Percentiles rank a stretch among this genome's conserved stretches.
Evolutionary conservation across 2,113 vertebrate genomes (phyloP).

Genomic region (Oncorhynchus tshawytscha): DNA sequence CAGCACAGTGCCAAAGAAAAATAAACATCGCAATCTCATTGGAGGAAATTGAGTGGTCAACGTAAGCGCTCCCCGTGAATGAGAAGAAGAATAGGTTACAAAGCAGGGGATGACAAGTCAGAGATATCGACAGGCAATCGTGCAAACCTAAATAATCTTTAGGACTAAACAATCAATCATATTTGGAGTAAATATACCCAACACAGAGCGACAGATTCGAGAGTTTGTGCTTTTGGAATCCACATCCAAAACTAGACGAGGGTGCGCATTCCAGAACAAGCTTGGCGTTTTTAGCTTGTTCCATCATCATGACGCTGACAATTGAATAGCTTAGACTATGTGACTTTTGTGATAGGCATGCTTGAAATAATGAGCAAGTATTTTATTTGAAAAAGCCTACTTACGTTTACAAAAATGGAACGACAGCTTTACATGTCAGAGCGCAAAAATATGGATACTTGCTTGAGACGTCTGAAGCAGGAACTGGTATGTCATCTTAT

Average conservation of each 20-base stretch:
- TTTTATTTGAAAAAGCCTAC: slow-evolving; percentile 30
- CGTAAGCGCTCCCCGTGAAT: slow-evolving; percentile 60
- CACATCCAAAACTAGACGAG: slow-evolving; percentile 40
- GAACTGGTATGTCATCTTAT: slow-evolving; percentile 68
- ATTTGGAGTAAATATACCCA: slow-evolving; percentile 41
- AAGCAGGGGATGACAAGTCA: slow-evolving; percentile 14
- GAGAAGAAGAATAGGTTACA: slow-evolving; percentile 17
- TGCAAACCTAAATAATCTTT: neutral
- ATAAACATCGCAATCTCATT: slow-evolving; percentile 32
- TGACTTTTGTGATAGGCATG: slow-evolving; percentile 34
- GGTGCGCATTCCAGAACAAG: slow-evolving; percentile 60
- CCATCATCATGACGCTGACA: neutral
- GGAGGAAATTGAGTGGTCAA: slow-evolving; percentile 54
- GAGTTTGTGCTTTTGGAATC: slow-evolving; percentile 17
- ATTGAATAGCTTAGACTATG: neutral
- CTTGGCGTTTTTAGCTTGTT: slow-evolving; percentile 31
- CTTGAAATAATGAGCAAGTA: neutral
- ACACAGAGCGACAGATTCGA: slow-evolving; percentile 20
- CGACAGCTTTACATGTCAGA: slow-evolving; percentile 54
- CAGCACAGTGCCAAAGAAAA: slow-evolving; percentile 10
- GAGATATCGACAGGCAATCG: slow-evolving; percentile 7
- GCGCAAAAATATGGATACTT: slow-evolving; percentile 72
- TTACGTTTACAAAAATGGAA: slow-evolving; percentile 49
- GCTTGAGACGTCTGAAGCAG: slow-evolving; percentile 73
- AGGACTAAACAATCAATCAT: slow-evolving; percentile 33